phyloP scores from a whole-genome alignment of 92 coral and sea anemone genomes.

The Siderastrea radians region DNA sequence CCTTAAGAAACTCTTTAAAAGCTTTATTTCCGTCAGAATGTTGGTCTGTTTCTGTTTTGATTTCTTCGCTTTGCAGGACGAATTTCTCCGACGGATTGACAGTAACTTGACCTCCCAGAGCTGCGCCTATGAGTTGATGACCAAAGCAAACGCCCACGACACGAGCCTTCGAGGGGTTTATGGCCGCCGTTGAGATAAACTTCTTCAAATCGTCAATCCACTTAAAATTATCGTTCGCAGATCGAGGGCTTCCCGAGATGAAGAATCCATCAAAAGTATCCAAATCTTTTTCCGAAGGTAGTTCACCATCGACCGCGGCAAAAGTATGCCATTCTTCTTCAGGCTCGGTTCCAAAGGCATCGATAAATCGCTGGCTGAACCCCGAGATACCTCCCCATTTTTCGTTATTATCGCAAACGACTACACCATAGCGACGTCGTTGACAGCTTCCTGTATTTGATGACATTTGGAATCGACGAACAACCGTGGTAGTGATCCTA shows the following conservation, averaged over 20 bases:
- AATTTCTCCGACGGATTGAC: conserved; percentile 62
- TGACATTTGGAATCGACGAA: conserved; percentile 30
- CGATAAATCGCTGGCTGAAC: conserved; percentile 55
- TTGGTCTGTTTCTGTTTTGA: conserved; percentile 23
- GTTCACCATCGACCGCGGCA: conserved; percentile 62
- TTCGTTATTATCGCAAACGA: conserved; percentile 72
- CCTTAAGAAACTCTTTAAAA: conserved; percentile 12
- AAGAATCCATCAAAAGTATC: conserved; percentile 66
- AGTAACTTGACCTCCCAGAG: conserved; percentile 66
- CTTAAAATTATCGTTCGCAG: conserved; percentile 61
- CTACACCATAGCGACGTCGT: conserved; percentile 60
- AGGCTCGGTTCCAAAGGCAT: conserved; percentile 39
- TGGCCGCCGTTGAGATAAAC: conserved; percentile 53
- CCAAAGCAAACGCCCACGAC: conserved; percentile 75
- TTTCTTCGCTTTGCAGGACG: conserved; percentile 60
- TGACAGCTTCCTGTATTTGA: conserved; percentile 45
- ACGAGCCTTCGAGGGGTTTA: conserved; percentile 50
- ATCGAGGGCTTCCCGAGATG: conserved; percentile 71
- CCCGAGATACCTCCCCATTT: conserved; percentile 79
- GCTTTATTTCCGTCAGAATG: conserved; percentile 27
- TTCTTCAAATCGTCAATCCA: conserved; percentile 70
- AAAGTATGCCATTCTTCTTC: conserved; percentile 65
- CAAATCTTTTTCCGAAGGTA: conserved; percentile 63
- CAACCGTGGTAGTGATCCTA: conserved; percentile 14
- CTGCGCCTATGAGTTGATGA: conserved; percentile 64